Base-by-base conservation (phyloP, 2,888 invertebrate species). In the Osmoderma eremita region DNA sequence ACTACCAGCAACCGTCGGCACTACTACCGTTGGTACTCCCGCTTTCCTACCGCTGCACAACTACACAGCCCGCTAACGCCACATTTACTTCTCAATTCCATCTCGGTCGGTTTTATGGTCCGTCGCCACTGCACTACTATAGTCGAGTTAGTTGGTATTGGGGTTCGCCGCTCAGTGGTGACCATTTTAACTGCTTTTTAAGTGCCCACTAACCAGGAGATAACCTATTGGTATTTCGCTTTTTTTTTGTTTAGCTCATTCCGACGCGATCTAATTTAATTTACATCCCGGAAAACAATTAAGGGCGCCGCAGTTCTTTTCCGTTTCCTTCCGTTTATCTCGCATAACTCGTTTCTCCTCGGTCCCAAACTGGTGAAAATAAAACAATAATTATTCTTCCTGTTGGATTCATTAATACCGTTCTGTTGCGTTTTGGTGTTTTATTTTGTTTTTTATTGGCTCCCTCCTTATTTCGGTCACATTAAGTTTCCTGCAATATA, bases 51-150 rank as follows among this genome's bases (percentile, higher is more conserved):
- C 30, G 10, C 30, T 30, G n/a, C n/a, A 58, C 58, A 17, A 30
- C 58, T 45, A 30, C 58, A 30, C n/a, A n/a, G n/a, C 22, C 30
- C 10, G 30, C 22, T 15, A 58, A 45, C 58, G 58, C 58, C 30
- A 58, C 58, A 76, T 77, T 79, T 80, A 79, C 78, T 80, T 80
- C 79, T 81, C 81, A 80, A 81, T 80, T 80, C 77, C 30, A 75
- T 74, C 53, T 17, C 53, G 10, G 30, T 73, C 75, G 76, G 12
- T 58, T 78, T 80, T 74, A 78, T 75, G 69, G 75, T 77, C 75
- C 51, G 10, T 36, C 36, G 12, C 13, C 42, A 38, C 30, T 53
- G 3, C 15, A 38, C 53, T n/a, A n/a, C n/a, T n/a, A n/a, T n/a
- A n/a, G n/a, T n/a, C 30, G 30, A 10, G 1, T 30, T 8, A 30